These are phyloP conservation scores for Gymnobelideus leadbeateri DNA, from an alignment of 2,113 vertebrate genomes.

Conservation along the genomic window DNA sequence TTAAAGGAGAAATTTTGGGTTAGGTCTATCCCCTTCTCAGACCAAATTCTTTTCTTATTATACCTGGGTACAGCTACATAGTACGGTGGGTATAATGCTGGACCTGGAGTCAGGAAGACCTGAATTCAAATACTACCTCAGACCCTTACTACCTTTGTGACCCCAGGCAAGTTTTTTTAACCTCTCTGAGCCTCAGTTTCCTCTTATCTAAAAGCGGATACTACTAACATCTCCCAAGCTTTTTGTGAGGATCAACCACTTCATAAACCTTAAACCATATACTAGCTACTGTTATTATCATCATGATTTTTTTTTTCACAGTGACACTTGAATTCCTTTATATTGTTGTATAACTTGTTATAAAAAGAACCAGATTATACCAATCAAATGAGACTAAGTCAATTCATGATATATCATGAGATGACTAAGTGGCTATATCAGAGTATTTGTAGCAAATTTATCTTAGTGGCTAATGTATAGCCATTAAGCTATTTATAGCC, in stretches of 20 bases:
- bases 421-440: neutral
- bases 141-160: neutral
- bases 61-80: neutral
- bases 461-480: constrained; percentile 38
- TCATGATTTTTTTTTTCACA: neutral
- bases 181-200: neutral
- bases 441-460: constrained; percentile 14
- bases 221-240: neutral
- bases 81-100: neutral
- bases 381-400: neutral
- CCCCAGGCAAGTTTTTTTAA: neutral
- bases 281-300: neutral
- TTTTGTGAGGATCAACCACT: neutral
- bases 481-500: neutral
- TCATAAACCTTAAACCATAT: neutral
- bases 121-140: neutral
- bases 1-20: neutral
- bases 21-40: neutral
- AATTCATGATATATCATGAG: neutral
- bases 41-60: neutral
- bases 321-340: neutral
- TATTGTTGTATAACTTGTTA: neutral
- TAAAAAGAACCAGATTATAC: neutral
- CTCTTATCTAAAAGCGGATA: neutral
- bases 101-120: neutral